Evolutionary conservation across 1,140 invertebrate genomes (phyloP).

Genomic region (Lethrus apterus): DNA sequence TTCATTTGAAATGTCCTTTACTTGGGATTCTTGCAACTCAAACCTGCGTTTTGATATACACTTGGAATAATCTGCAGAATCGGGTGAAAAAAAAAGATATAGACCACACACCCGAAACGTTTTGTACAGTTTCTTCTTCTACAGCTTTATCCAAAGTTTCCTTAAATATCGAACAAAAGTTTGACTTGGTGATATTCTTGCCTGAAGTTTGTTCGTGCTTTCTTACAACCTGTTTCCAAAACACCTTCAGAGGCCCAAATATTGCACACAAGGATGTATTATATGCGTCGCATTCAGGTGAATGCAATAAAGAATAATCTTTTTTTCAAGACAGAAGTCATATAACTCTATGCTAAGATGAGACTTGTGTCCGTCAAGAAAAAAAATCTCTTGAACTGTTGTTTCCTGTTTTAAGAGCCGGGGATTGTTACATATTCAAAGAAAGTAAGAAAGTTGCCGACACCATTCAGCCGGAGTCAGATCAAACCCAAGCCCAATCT

Average conservation of each 20-base stretch:
- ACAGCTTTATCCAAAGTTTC: neutral
- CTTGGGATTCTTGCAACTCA: no score
- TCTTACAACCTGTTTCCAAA: neutral
- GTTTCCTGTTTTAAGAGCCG: constrained; percentile 34
- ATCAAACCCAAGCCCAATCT: constrained; percentile 35
- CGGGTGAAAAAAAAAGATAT: neutral
- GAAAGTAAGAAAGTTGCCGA: constrained; percentile 38
- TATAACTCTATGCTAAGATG: constrained; percentile 38
- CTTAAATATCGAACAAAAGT: neutral
- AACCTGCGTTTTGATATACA: neutral
- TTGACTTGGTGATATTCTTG: neutral
- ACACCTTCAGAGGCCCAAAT: neutral
- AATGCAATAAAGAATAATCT: constrained; percentile 39
- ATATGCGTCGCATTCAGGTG: constrained; percentile 40
- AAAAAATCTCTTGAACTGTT: constrained; percentile 35
- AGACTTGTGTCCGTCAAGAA: constrained; percentile 41
- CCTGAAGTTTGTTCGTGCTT: neutral
- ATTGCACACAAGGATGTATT: constrained; percentile 13
- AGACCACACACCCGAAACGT: neutral
- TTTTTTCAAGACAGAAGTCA: constrained; percentile 36
- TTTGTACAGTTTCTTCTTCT: neutral
- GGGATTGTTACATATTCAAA: constrained; percentile 39
- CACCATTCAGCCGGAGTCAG: constrained; percentile 40
- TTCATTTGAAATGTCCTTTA: no score
- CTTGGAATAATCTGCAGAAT: neutral